Base-by-base conservation (phyloP, 2,888 invertebrate species). In the Synergus itoensis region DNA sequence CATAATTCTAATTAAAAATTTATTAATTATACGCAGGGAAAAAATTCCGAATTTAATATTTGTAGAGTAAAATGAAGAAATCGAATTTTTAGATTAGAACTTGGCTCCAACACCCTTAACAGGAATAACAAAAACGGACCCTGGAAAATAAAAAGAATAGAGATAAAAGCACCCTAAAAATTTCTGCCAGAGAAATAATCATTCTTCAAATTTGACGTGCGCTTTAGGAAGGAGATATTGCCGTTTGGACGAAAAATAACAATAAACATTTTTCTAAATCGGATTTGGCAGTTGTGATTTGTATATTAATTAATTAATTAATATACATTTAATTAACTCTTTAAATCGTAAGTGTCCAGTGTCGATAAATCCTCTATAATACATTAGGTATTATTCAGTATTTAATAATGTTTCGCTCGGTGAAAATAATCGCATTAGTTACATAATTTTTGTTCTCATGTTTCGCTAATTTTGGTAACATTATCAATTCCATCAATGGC, bases 401-500 rank as follows among this genome's bases (percentile, higher is more conserved):
- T 78, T 78, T 67, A 12, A 57, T 77, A 63, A 18, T 69, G 16
- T 63, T 43, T 64, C n/a, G 63, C 9, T n/a, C 48, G 7, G 28
- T 67, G 14, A 14, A n/a, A 57, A 40, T 75, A 40, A 57, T 75
- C 12, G 18, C 14, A 36, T 57, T 60, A 8, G 57, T 41, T 57
- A 40, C 16, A 60, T 57, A 67, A 36, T 2, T 43, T 36, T 57
- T 21, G 57, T 65, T 69, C 76, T 76, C 69, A 63, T 77, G 77
- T 53, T 28, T 77, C 43, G 77, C 78, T 79, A 79, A 85, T 82
- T 81, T 83, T 83, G 83, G 84, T 86, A 87, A 81, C 84, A 85
- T 86, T 88, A 89, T 91, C 90, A 91, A 91, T 91, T 91, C 91
- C 91, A 90, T 91, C 86, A 88, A 88, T 86, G 90, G 90, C 89